phyloP scores from a whole-genome alignment of 92 coral and sea anemone genomes.

The Umimayanthus chanpuru region DNA sequence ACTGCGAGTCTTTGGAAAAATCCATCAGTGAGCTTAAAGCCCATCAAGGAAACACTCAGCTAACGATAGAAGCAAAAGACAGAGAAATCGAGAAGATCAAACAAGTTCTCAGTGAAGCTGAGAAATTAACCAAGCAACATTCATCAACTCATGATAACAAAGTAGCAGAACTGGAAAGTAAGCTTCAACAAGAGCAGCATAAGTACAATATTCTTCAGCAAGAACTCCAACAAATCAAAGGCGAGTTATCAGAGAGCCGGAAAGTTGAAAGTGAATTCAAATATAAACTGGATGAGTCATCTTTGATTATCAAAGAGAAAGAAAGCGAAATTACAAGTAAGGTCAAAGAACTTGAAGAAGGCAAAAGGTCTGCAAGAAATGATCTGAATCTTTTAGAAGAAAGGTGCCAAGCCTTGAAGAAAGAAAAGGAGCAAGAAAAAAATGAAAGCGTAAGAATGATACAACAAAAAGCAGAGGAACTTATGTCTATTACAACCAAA shows the following conservation, averaged over 20 bases:
- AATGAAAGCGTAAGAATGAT: slow-evolving; percentile 53
- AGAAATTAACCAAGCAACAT: slow-evolving; percentile 52
- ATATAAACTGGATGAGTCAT: slow-evolving; percentile 21
- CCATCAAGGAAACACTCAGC: slow-evolving; percentile 62
- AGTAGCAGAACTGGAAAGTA: slow-evolving; percentile 57
- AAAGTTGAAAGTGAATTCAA: slow-evolving; percentile 36
- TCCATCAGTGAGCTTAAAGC: slow-evolving; percentile 51
- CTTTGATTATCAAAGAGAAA: slow-evolving; percentile 52
- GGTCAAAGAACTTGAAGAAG: slow-evolving; percentile 50
- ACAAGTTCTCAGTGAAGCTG: slow-evolving; percentile 55
- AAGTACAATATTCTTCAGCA: slow-evolving; percentile 44
- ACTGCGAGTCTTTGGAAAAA: slow-evolving; percentile 51
- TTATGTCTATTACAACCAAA: slow-evolving; percentile 36
- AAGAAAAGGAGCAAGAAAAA: slow-evolving; percentile 58
- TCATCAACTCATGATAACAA: slow-evolving; percentile 47
- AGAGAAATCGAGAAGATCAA: slow-evolving; percentile 61
- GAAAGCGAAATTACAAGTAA: slow-evolving; percentile 49
- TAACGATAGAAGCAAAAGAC: slow-evolving; percentile 58
- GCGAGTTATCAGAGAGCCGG: slow-evolving; percentile 45
- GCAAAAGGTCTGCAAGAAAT: slow-evolving; percentile 40
- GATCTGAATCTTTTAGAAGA: slow-evolving; percentile 51
- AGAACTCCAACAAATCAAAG: slow-evolving; percentile 57
- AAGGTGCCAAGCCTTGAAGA: slow-evolving; percentile 48
- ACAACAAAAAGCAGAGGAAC: slow-evolving; percentile 65
- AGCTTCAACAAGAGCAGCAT: slow-evolving; percentile 52